phyloP scores from a whole-genome alignment of 2,113 vertebrate species.

The Pionites leucogaster region DNA sequence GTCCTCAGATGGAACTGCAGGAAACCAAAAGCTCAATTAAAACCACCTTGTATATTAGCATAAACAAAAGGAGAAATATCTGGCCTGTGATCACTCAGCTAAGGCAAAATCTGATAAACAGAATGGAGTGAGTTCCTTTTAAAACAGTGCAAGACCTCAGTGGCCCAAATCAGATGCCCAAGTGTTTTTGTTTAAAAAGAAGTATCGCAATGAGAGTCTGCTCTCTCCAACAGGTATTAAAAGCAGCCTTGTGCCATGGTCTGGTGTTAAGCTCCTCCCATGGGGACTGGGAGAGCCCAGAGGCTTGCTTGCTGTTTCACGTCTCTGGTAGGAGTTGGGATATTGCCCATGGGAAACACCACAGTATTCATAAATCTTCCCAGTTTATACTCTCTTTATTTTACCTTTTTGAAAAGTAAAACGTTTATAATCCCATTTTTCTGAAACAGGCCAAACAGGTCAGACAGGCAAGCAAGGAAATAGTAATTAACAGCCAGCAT shows the following conservation, averaged over 20 bases:
- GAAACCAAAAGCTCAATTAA: slow-evolving; percentile 61
- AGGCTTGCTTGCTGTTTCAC: neutral
- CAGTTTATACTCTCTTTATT: slow-evolving; percentile 26
- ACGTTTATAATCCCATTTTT: slow-evolving; percentile 27
- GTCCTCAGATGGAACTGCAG: slow-evolving; percentile 32
- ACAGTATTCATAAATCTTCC: neutral
- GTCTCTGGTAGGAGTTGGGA: neutral
- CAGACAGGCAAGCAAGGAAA: slow-evolving; percentile 40
- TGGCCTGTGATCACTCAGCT: slow-evolving; percentile 48
- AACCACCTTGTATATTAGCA: slow-evolving; percentile 62
- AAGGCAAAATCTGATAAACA: slow-evolving; percentile 48
- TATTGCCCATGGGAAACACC: slow-evolving; percentile 30
- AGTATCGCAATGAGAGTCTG: neutral
- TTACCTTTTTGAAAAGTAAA: slow-evolving; percentile 42
- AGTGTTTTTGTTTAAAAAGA: neutral
- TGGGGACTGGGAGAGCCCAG: neutral
- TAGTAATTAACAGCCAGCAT: slow-evolving; percentile 1
- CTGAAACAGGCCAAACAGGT: slow-evolving; percentile 14
- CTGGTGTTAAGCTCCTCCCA: neutral
- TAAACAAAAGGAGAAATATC: slow-evolving; percentile 65
- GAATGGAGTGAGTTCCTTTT: slow-evolving; percentile 12
- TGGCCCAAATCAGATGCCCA: neutral
- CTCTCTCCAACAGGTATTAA: neutral
- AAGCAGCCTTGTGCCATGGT: neutral
- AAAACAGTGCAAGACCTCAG: slow-evolving; percentile 1